Evolutionary conservation across 1,140 invertebrate genomes (phyloP), one percentile per base, ranked within the genome.

Genomic region (Drosophila funebris): DNA sequence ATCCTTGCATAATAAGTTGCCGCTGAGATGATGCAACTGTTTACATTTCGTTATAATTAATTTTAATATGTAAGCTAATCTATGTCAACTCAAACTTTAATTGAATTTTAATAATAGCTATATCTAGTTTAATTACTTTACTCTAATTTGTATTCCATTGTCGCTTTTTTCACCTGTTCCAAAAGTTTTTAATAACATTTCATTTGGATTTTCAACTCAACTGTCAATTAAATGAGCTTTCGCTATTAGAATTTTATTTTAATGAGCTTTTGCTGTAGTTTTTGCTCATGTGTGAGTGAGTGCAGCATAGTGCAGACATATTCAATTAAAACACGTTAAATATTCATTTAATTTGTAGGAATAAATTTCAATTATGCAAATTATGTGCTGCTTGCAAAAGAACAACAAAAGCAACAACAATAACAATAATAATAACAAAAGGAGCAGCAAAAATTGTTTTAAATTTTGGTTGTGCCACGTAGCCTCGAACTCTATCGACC

Each of bases 341-440:
- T 88, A 87, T 89, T 78, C 78, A 87, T 88, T 83, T 61, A 76
- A 82, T 78, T 70, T 78, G 74, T 75, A 61, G 54, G 76, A 83
- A 76, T 63, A 67, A 87, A 78, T 64, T 84, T 78, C 64, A 83
- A 88, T 88, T 87, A 87, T 83, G 82, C 84, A 89, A 70, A 85
- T 76, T 61, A 36, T n/a, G 18, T 33, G 46, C 36, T 57, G 7
- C 18, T 16, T 50, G 33, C 14, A 22, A n/a, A 11, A 18, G 27
- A 22, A 36, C 3, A 48, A 56, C 14, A 43, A 66, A 1, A 9
- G 27, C 43, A 18, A 52, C 33, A 46, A 43, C 31, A 43, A 36
- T 24, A 43, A 36, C 31, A 41, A 60, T 36, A 68, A 58, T 9
- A 46, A 24, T 27, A 18, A 29, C 33, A 71, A 48, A 61, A 71